Conservation (phyloP, 2,797 vertebrate species). For the Agapornis canus region DNA sequence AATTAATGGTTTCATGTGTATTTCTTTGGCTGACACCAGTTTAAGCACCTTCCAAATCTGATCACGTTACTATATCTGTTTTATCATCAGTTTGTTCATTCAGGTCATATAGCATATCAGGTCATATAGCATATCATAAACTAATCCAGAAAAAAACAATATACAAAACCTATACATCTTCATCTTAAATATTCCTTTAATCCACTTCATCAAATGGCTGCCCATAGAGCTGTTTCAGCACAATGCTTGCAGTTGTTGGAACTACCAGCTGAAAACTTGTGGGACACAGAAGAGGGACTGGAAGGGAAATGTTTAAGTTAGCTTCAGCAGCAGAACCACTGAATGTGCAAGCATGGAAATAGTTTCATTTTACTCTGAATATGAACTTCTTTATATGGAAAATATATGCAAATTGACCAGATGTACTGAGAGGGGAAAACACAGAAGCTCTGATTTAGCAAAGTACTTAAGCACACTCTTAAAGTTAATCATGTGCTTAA, state of each 20-base stretch:
- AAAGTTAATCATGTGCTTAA: constrained; percentile 70
- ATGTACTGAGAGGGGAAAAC: constrained; percentile 44
- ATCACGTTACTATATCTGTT: rapidly evolving
- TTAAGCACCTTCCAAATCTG: not conserved
- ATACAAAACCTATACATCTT: not conserved
- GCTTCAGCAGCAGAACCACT: not conserved
- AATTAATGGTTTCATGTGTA: not conserved
- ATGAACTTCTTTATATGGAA: constrained; percentile 54
- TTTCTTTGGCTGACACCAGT: not conserved
- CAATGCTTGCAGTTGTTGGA: not conserved
- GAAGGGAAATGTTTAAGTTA: constrained; percentile 5
- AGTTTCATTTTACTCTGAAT: constrained; percentile 16
- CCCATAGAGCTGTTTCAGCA: not conserved
- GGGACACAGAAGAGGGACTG: not conserved
- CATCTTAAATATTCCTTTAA: not conserved
- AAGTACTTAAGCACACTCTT: constrained; percentile 62
- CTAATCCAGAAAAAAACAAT: not conserved
- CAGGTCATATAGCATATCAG: not conserved
- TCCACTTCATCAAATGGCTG: not conserved
- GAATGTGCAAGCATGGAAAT: not conserved
- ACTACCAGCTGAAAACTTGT: not conserved
- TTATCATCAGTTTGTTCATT: not conserved
- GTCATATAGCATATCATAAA: not conserved
- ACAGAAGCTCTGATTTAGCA: constrained; percentile 40
- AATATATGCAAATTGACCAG: constrained; percentile 58